Percentiles rank a stretch among this genome's conserved stretches.
Evolutionary conservation across 1,140 invertebrate genomes (phyloP).

Genomic region (Drosophila pectinifera): DNA sequence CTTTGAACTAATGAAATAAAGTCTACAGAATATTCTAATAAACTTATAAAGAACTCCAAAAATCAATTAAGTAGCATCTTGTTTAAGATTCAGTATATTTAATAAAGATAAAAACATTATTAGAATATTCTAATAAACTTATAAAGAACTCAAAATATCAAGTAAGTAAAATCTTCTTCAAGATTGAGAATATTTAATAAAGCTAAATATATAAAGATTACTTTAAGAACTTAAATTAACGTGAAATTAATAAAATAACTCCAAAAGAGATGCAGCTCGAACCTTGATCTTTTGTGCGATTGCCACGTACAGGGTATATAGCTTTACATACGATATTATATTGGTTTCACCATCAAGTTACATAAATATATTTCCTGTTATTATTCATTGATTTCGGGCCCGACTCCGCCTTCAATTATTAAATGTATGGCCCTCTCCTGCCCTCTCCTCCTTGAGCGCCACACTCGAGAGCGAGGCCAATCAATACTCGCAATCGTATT

Average conservation of each 20-base stretch:
- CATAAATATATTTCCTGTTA: conserved; percentile 36
- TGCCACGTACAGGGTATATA: conserved; percentile 10
- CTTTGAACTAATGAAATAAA: no score
- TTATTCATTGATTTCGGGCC: conserved; percentile 22
- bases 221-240: no score
- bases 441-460: conserved; percentile 17
- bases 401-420: conserved; percentile 9
- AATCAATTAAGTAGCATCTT: not conserved
- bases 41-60: no score
- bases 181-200: no score
- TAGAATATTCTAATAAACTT: no score
- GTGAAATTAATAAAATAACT: no score
- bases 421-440: conserved; percentile 5
- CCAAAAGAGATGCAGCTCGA: no score
- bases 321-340: conserved; percentile 6
- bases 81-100: not conserved
- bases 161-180: no score
- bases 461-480: conserved; percentile 25
- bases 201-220: no score
- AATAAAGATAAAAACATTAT: no score
- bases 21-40: no score
- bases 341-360: conserved; percentile 35
- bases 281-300: not conserved
- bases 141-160: no score
- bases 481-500: conserved; percentile 32